Conservation (phyloP, 2,888 invertebrate species). For the Mayetiola destructor region DNA sequence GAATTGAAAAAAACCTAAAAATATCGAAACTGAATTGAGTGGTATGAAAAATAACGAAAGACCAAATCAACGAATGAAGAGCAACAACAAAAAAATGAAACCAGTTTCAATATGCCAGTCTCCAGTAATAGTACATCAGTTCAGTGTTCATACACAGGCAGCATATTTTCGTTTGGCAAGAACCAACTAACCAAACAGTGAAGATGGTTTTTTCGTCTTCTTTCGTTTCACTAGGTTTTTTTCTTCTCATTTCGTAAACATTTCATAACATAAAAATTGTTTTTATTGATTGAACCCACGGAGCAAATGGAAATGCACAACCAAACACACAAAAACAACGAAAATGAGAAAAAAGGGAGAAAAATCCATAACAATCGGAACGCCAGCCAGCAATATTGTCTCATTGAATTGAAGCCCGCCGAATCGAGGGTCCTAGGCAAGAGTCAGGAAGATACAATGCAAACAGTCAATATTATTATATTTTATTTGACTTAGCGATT, state of each 20-base stretch:
- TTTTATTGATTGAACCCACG: constrained; percentile 3
- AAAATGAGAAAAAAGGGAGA: background rate
- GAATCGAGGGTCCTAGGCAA: background rate
- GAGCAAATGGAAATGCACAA: background rate
- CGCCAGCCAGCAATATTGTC: constrained; percentile 12
- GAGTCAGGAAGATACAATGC: background rate
- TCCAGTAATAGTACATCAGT: too few species aligned
- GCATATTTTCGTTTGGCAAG: constrained; percentile 4
- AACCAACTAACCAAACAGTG: background rate
- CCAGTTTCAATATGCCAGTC: background rate
- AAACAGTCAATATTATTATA: constrained; percentile 6
- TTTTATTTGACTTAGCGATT: constrained; percentile 12
- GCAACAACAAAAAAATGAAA: background rate
- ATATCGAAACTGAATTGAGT: too few species aligned
- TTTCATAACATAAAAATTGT: constrained; percentile 10
- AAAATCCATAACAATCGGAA: background rate
- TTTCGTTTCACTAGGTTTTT: background rate
- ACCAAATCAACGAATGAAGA: too few species aligned
- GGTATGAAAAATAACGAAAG: too few species aligned
- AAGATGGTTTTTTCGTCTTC: background rate
- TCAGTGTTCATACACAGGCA: constrained; percentile 6
- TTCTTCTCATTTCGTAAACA: background rate
- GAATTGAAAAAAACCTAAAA: too few species aligned
- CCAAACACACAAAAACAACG: too few species aligned
- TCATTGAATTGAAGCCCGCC: constrained; percentile 11